Base-by-base conservation (phyloP, 2,797 vertebrate genomes). In the Dermochelys coriacea region DNA sequence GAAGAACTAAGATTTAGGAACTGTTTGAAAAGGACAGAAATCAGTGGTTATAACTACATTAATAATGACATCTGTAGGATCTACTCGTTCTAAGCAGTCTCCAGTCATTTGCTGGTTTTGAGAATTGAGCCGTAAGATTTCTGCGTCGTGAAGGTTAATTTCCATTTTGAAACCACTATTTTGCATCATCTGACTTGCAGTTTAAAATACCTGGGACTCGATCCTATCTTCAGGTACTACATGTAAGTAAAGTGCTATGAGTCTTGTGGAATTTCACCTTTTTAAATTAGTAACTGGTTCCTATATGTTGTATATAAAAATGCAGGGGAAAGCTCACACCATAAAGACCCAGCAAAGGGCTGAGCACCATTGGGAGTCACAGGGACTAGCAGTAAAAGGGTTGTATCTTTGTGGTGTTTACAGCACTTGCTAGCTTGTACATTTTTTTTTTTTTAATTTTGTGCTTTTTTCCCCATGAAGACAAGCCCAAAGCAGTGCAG, bases 81-180 rank as follows among this genome's bases (percentile, higher is more conserved):
- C 3, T 37, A 7, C 51, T 47, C 64, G 16, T 9, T 71, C 8
- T 80, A 21, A 21, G 23, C 54, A 61, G 9, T 54, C 59, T 41
- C 84, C 23, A 61, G 37, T 19, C 7, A 85, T 0, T 29, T 15
- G 8, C 49, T 78, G 31, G 3, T 93, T 90, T 88, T 85, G 41
- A 50, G 5, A 64, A 7, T 5, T 86, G 16, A 37, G 0, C 31
- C 27, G 77, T 8, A 37, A 52, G 47, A 37, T 68, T 90, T 78
- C 89, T 31, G 21, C 49, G 49, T 27, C 34, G n/a, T 64, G 23
- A 93, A 96, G 37, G 21, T 45, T 16, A 31, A 37, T 49, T 55
- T 37, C 68, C 51, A 80, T 59, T 37, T 25, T 1, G 1, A n/a
- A 6, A 47, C 34, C 3, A 37, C 14, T 41, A 52, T 84, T 93